phyloP scores from a whole-genome alignment of 2,888 invertebrate species.

The Pyrrhia umbra region DNA sequence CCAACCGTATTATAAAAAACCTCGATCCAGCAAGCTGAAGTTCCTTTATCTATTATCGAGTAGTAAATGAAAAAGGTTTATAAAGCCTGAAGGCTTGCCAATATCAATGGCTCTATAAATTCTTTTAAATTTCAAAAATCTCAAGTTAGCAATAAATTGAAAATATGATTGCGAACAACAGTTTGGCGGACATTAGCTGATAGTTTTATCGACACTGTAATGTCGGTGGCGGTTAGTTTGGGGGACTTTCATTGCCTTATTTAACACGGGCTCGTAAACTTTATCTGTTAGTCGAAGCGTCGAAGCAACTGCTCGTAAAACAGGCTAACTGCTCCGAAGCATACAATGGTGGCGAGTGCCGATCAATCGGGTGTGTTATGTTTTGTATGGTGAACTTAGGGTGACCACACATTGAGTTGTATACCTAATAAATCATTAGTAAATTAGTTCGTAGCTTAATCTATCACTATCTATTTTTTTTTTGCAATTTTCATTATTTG shows the following conservation, averaged over 20 bases:
- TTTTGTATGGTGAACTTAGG: conserved; percentile 7
- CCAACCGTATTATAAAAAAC: too few relatives aligned
- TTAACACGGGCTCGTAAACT: conserved; percentile 75
- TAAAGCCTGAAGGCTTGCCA: too few relatives aligned
- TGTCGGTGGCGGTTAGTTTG: conserved; percentile 59
- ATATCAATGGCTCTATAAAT: too few relatives aligned
- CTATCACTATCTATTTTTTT: too few relatives aligned
- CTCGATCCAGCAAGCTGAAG: too few relatives aligned
- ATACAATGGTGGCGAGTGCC: conserved; percentile 61
- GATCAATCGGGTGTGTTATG: conserved; percentile 55
- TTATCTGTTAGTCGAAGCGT: conserved; percentile 64
- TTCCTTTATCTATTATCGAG: too few relatives aligned
- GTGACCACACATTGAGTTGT: too few relatives aligned
- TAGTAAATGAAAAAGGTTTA: too few relatives aligned
- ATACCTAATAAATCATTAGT: not conserved
- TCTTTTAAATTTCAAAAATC: not conserved
- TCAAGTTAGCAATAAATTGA: not conserved
- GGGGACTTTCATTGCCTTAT: conserved; percentile 72
- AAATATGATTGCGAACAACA: not conserved
- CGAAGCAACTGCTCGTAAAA: conserved; percentile 62
- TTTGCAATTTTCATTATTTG: too few relatives aligned
- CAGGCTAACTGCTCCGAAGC: conserved; percentile 63
- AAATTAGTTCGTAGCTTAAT: too few relatives aligned
- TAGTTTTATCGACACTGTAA: conserved; percentile 64
- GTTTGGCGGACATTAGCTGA: conserved; percentile 8